Base-by-base conservation (phyloP, 2,888 invertebrate genomes). In the Auanema sp. region DNA sequence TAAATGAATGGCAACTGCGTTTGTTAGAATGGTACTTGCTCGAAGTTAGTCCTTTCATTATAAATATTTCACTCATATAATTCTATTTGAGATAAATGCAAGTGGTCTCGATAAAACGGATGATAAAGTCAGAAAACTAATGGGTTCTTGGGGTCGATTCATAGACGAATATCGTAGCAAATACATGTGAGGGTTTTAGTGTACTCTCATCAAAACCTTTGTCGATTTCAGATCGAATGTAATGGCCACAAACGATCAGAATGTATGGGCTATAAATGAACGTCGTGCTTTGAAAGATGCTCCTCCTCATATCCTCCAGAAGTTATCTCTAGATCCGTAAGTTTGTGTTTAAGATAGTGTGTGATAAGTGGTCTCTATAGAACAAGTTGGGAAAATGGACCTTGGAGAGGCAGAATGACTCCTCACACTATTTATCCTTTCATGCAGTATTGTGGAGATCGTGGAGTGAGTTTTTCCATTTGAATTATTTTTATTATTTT, bases 381-480 rank as follows among this genome's bases (percentile, higher is more conserved):
- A 43, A 64, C 68, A 43, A 71, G 69, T 44, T 72, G 76, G 69
- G 69, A 74, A 47, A 57, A 71, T 11, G 81, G 81, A 43, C 79
- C 80, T 11, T 81, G 79, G 79, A 55, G 75, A 18, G 81, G 76
- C 2, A 58, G 69, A 41, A 77, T 80, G 80, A 72, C 75, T 0
- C 81, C 81, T 1, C 66, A 70, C 47, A 72, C 77, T 21, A 70
- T 81, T 56, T 67, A 77, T 40, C 75, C 81, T n/a, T 71, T 81
- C 54, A 66, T 81, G 69, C 74, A 74, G 58, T 81, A 81, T 61
- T 81, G 81, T 53, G 75, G 69, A 14, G 79, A 80, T 66, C 72
- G 80, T 3, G 54, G 24, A 25, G 59, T 59, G 8, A 40, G 3
- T 23, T 52, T 8, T 18, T 55, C 18, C 41, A 25, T 12, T 6